A percentile compares a stretch with the other conserved stretches of the same genome.
These are phyloP conservation scores for Leptinotarsa lineolata DNA, from an alignment of 1,140 invertebrate genomes.

Conservation along the genomic window DNA sequence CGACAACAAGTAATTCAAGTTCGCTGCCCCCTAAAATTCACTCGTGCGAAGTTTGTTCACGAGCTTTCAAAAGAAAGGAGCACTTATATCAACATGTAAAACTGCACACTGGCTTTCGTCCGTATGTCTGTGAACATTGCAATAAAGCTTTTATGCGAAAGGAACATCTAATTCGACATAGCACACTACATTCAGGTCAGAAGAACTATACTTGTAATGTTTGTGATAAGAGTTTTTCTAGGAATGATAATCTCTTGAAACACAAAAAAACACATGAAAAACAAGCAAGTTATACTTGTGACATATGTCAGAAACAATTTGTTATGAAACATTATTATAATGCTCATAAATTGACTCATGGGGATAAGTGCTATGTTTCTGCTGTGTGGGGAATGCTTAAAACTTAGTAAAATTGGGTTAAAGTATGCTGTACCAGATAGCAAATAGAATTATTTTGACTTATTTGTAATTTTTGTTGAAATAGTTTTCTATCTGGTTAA, in stretches of 20 bases:
- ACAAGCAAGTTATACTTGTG: constrained; percentile 70
- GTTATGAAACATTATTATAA: constrained; percentile 71
- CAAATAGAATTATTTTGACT: neutral
- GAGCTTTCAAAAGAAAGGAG: constrained; percentile 66
- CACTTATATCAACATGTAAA: constrained; percentile 66
- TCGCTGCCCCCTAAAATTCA: constrained; percentile 34
- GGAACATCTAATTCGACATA: constrained; percentile 72
- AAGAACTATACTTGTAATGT: constrained; percentile 76
- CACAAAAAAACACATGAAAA: constrained; percentile 71
- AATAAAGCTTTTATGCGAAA: constrained; percentile 74
- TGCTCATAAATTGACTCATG: constrained; percentile 60
- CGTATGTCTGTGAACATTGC: constrained; percentile 68
- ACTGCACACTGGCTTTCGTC: constrained; percentile 71
- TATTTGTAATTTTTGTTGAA: neutral
- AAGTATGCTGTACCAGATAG: constrained; percentile 5
- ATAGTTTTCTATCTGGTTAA: neutral
- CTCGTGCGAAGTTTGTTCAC: constrained; percentile 63
- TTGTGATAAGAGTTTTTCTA: constrained; percentile 76
- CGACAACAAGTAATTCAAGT: neutral
- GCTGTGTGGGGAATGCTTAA: constrained; percentile 24
- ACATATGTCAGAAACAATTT: constrained; percentile 74
- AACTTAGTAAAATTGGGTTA: neutral
- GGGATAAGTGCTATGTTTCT: constrained; percentile 23
- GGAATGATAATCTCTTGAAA: constrained; percentile 77
- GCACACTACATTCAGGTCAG: constrained; percentile 74